A percentile compares a stretch with the other conserved stretches of the same genome.
Conservation (phyloP, 2,888 invertebrate genomes). For the Archaeoteleia sp. region DNA sequence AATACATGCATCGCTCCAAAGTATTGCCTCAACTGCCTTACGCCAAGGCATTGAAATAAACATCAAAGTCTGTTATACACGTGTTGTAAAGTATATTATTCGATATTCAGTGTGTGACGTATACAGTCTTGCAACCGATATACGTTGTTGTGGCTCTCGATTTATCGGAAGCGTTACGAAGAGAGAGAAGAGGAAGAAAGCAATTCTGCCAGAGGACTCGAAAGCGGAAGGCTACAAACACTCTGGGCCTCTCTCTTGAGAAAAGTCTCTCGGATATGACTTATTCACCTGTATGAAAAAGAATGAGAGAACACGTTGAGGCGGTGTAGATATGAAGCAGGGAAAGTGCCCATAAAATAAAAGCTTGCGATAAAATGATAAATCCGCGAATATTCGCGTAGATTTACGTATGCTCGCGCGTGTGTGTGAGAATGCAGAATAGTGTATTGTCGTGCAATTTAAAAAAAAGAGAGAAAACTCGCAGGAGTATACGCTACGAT, state of each 20-base stretch:
- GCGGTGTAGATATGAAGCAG: conserved; percentile 45
- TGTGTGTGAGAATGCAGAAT: conserved; percentile 33
- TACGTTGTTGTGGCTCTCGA: conserved; percentile 16
- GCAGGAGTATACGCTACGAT: conserved; percentile 4
- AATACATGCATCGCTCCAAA: no score
- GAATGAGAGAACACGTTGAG: conserved; percentile 5
- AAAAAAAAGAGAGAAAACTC: not conserved
- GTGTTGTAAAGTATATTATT: no score
- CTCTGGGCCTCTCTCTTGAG: conserved; percentile 23
- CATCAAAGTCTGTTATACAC: no score
- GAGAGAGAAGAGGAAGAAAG: not conserved
- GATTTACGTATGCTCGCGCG: no score
- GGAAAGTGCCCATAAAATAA: conserved; percentile 60
- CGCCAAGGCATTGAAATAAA: no score
- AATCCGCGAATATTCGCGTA: conserved; percentile 60
- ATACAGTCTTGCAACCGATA: not conserved
- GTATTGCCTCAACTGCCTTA: no score
- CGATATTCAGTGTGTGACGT: no score
- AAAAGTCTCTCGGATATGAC: conserved; percentile 21
- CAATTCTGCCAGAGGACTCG: conserved; percentile 11
- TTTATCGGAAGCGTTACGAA: conserved; percentile 38
- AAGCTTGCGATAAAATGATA: conserved; percentile 63
- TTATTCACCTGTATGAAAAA: conserved; percentile 28
- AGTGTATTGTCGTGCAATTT: conserved; percentile 15
- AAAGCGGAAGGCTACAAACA: conserved; percentile 22